phyloP scores from a whole-genome alignment of 2,113 vertebrate species.

The Pterocles orientalis region DNA sequence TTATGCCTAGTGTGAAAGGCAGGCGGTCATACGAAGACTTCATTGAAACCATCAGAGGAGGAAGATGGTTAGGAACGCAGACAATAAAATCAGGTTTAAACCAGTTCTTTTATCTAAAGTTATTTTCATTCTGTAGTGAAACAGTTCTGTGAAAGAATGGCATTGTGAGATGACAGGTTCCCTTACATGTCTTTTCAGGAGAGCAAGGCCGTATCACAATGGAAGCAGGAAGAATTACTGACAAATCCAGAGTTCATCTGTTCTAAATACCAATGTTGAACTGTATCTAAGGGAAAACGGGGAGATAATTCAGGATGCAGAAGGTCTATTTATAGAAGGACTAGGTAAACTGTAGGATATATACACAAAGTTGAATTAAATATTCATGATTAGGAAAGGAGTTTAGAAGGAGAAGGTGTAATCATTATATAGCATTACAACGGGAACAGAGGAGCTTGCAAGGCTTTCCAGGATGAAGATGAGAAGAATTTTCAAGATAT shows the following conservation, averaged over 20 bases:
- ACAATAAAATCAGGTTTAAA: conserved; percentile 21
- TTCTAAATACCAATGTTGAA: background rate
- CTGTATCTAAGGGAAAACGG: background rate
- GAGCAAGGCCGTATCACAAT: conserved; percentile 12
- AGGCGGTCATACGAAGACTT: background rate
- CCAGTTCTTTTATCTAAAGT: conserved; percentile 59
- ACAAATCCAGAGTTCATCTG: conserved; percentile 22
- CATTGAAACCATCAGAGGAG: conserved; percentile 18
- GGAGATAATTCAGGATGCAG: conserved; percentile 36
- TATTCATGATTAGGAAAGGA: conserved; percentile 44
- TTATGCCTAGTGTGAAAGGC: background rate
- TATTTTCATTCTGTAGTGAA: conserved; percentile 53
- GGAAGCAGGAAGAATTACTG: conserved; percentile 47
- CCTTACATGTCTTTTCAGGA: background rate
- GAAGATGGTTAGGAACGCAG: background rate
- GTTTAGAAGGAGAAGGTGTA: conserved; percentile 14
- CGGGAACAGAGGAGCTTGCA: background rate
- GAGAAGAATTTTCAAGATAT: conserved; percentile 43
- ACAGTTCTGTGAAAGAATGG: background rate
- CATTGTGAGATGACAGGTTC: background rate
- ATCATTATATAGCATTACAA: background rate
- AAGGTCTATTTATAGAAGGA: conserved; percentile 57
- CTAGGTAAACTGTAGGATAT: conserved; percentile 59
- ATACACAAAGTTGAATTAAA: conserved; percentile 67
- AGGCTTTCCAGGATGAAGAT: conserved; percentile 21